phyloP scores from a whole-genome alignment of 2,888 invertebrate genomes.

The Anoncus sp. region DNA sequence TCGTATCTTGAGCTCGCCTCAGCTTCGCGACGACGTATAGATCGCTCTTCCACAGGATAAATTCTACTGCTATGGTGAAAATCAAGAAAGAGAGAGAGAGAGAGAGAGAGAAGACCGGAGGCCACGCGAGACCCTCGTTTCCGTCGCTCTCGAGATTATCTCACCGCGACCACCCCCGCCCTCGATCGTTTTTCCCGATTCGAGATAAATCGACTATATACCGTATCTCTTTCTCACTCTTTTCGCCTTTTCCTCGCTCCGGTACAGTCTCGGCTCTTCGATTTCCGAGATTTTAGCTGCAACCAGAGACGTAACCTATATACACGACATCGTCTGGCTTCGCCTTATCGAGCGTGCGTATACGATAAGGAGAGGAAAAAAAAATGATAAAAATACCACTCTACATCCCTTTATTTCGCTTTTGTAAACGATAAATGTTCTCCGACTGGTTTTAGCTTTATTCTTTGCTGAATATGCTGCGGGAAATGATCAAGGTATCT shows the following conservation, averaged over 20 bases:
- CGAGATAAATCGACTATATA: conserved; percentile 57
- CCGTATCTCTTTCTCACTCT: neutral
- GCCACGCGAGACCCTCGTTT: conserved; percentile 69
- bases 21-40: conserved; percentile 12
- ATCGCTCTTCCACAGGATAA: conserved; percentile 33
- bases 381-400: conserved; percentile 5
- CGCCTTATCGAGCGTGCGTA: conserved; percentile 30
- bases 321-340: conserved; percentile 35
- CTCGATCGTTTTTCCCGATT: conserved; percentile 62
- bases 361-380: neutral
- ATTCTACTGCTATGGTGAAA: conserved; percentile 37
- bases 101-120: conserved; percentile 65
- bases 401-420: conserved; percentile 8
- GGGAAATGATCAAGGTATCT: conserved; percentile 47
- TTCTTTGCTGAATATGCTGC: conserved; percentile 32
- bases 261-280: conserved; percentile 45
- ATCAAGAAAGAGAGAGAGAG: conserved; percentile 33
- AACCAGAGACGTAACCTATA: conserved; percentile 17
- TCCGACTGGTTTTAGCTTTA: conserved; percentile 36
- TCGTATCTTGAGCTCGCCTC: too few species aligned
- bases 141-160: conserved; percentile 68
- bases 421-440: conserved; percentile 12
- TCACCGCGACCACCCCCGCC: conserved; percentile 49
- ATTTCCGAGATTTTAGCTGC: conserved; percentile 50
- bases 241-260: conserved; percentile 2